A percentile compares a stretch with the other conserved stretches of the same genome.
Evolutionary conservation across 2,113 vertebrate genomes (phyloP).

Genomic region (Macrotus californicus): DNA sequence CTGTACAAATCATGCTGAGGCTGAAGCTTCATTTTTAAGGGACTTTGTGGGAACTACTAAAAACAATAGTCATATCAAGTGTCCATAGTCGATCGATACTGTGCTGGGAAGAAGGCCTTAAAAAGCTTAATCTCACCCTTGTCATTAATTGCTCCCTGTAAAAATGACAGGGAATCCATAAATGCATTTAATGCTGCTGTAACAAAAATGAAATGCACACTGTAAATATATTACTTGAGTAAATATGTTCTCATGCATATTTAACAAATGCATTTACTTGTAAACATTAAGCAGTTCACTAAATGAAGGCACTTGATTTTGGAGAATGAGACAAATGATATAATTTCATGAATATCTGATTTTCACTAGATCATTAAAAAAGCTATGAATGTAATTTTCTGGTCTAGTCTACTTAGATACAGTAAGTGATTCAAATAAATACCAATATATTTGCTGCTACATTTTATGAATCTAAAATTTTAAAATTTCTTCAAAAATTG

Average conservation of each 20-base stretch:
- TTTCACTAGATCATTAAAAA: slow-evolving; percentile 1
- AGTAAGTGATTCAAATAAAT: neutral
- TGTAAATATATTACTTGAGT: neutral
- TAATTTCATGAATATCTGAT: neutral
- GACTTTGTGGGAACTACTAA: neutral
- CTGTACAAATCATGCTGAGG: neutral
- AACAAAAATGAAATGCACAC: neutral
- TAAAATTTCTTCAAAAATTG: neutral
- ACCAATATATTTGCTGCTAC: neutral
- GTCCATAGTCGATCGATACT: neutral
- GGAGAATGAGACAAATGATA: neutral
- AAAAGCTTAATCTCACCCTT: neutral
- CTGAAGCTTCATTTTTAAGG: slow-evolving; percentile 29
- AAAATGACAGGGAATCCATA: neutral
- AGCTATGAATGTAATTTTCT: neutral
- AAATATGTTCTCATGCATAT: neutral
- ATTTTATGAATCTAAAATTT: neutral
- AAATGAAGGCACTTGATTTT: neutral
- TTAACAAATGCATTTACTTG: neutral
- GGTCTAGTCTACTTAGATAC: neutral
- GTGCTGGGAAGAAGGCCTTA: neutral
- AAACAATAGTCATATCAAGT: neutral
- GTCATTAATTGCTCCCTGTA: neutral
- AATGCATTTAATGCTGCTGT: neutral
- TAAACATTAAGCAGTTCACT: neutral